Base-by-base conservation (phyloP, 2,888 invertebrate genomes). In the Amphipyra tragopoginis region DNA sequence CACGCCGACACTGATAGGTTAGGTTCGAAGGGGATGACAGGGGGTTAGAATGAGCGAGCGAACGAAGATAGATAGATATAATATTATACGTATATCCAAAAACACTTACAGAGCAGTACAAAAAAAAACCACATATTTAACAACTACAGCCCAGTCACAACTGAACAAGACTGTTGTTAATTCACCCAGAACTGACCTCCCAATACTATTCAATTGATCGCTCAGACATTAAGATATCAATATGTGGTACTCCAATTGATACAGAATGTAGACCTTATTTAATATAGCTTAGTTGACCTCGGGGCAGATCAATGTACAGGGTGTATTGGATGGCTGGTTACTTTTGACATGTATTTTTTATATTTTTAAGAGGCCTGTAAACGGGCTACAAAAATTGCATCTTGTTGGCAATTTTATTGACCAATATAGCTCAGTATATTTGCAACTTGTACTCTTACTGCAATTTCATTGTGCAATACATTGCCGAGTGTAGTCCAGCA, bases 61-160 rank as follows among this genome's bases (percentile, higher is more conserved):
- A n/a, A n/a, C n/a, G n/a, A n/a, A n/a, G n/a, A n/a, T n/a, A n/a
- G n/a, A n/a, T n/a, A n/a, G n/a, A n/a, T n/a, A n/a, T n/a, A n/a
- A n/a, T n/a, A n/a, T n/a, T n/a, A n/a, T n/a, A n/a, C n/a, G n/a
- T n/a, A 21, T 21, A 21, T 21, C 21, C 21, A n/a, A 7, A 14
- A 52, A 13, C 0, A 72, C 72, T 72, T 58, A 72, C 72, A 73
- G 11, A 72, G 14, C 33, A 72, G 5, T 2, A 68, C 13, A 33
- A 72, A 39, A 2, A 73, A n/a, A 26, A 72, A 54, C 72, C 72
- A 72, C 72, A 72, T 72, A 6, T 44, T 58, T 2, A 11, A 56
- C 72, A 39, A 59, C 42, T 44, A 34, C 21, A 45, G 10, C 14
- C 7, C 13, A 57, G 39, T 33, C 14, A 39, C n/a, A 0, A 38